Base-by-base conservation (phyloP, 2,888 invertebrate species). In the Eupeodes luniger region DNA sequence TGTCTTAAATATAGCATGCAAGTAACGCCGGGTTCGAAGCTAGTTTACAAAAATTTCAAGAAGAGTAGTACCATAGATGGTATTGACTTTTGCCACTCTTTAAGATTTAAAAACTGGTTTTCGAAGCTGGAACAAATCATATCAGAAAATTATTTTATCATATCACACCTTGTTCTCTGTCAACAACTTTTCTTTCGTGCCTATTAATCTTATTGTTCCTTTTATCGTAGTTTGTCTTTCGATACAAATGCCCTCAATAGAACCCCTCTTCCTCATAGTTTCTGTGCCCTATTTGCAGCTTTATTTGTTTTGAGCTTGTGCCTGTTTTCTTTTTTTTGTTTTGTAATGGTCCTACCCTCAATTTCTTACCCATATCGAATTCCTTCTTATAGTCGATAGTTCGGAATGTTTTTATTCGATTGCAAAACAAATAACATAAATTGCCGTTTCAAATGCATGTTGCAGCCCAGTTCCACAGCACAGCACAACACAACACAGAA, bases 341-440 rank as follows among this genome's bases (percentile, higher is more conserved):
- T 27, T 27, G 27, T 27, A 27, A 27, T 27, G 27, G 27, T 27
- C 27, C 3, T 19, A 59, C 59, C 55, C 55, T 57, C 55, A 14
- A 9, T 9, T n/a, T 59, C 34, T 7, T 59, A 59, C 34, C 14
- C n/a, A 34, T 59, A 59, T n/a, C 9, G 34, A 59, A 36, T 36
- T 34, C 34, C 57, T 59, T 59, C 7, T 14, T 14, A 4, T 11
- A 27, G 27, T 27, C 9, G 40, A 40, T 59, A 3, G n/a, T 27
- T 66, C 5, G 49, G 9, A 9, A 66, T 14, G 47, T 14, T 66
- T 66, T 14, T 66, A 47, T 14, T 66, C 14, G 47, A 66, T 66
- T 44, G 27, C 47, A 47, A 49, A 80, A 61, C 34, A 66, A 74
- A 59, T 40, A 75, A 27, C n/a, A 34, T 49, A 80, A 66, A 16